phyloP scores from a whole-genome alignment of 2,797 vertebrate species.

The Tolypeutes matacus region DNA sequence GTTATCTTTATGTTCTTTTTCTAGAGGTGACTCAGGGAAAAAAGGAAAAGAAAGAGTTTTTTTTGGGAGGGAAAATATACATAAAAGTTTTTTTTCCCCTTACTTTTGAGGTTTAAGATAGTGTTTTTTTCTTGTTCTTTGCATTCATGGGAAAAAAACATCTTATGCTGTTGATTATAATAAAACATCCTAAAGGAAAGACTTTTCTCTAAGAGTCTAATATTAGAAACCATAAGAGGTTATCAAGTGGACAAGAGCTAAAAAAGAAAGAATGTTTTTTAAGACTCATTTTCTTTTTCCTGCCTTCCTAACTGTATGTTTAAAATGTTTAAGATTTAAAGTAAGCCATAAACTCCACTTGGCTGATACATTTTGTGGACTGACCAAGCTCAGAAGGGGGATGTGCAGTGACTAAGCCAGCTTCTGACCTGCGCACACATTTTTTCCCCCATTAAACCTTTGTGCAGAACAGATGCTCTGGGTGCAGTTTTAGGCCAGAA shows the following conservation, averaged over 20 bases:
- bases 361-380: not conserved
- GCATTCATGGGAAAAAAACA: not conserved
- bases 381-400: not conserved
- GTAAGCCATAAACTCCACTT: not conserved
- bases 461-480: conserved; percentile 74
- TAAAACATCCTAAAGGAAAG: conserved; percentile 17
- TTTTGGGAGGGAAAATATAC: not conserved
- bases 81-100: not conserved
- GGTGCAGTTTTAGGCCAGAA: conserved; percentile 72
- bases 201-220: conserved; percentile 23
- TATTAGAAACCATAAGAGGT: conserved; percentile 51
- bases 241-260: conserved; percentile 12
- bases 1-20: not conserved
- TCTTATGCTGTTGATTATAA: conserved; percentile 11
- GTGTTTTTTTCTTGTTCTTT: conserved; percentile 33
- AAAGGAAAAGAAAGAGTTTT: not conserved
- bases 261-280: conserved; percentile 22
- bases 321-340: conserved; percentile 2
- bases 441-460: conserved; percentile 64
- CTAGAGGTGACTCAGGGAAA: not conserved
- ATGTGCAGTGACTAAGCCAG: not conserved
- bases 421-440: conserved; percentile 52
- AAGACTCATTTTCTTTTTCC: not conserved
- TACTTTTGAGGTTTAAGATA: conserved; percentile 42
- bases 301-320: not conserved